Conservation (phyloP, 2,113 vertebrate genomes). For the Chloropsis hardwickii region DNA sequence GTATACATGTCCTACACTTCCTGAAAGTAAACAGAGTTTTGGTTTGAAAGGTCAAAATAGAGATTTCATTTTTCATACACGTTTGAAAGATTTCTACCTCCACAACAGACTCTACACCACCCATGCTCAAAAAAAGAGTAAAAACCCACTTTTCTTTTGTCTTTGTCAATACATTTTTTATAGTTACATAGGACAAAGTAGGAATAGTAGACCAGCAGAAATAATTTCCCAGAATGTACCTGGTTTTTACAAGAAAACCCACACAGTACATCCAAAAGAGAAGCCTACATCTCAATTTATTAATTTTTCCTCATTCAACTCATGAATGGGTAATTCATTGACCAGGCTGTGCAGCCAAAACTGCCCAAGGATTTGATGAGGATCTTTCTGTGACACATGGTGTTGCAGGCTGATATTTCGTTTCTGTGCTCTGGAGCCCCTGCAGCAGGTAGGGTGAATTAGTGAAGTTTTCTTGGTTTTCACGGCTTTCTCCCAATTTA, state of each 20-base stretch:
- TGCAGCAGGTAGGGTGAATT: neutral
- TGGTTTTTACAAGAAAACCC: neutral
- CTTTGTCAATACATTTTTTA: neutral
- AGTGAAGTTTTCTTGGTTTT: neutral
- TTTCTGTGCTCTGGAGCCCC: neutral
- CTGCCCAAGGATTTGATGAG: neutral
- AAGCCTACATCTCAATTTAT: neutral
- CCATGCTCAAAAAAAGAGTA: neutral
- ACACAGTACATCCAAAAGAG: neutral
- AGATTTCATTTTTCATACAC: neutral
- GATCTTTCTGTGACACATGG: neutral
- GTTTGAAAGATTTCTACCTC: neutral
- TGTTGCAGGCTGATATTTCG: neutral
- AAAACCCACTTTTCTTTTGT: accelerated
- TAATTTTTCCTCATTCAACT: neutral
- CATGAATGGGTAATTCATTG: accelerated
- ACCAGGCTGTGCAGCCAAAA: neutral
- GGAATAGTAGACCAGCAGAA: neutral
- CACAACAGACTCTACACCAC: neutral
- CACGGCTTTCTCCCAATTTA: neutral
- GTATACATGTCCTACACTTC: conserved; percentile 77
- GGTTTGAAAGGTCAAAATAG: conserved; percentile 60
- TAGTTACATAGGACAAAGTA: conserved; percentile 7
- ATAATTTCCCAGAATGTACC: neutral
- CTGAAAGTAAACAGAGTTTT: conserved; percentile 79